These are phyloP conservation scores for Pseudobourletiella spinata DNA, from an alignment of 1,140 invertebrate genomes.

Conservation along the genomic window DNA sequence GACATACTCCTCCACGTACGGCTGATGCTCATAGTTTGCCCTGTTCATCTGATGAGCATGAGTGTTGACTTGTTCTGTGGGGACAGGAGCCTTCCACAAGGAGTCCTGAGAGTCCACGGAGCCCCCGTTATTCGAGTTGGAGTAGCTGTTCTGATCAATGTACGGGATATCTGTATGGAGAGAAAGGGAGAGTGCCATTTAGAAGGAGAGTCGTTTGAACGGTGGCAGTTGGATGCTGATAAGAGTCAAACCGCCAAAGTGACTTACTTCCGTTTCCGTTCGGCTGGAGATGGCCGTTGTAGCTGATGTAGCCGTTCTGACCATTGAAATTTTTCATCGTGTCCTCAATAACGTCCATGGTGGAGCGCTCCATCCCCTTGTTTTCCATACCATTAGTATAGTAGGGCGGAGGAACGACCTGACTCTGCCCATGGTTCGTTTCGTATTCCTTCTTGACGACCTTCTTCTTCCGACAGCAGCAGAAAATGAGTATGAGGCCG, in stretches of 20 bases:
- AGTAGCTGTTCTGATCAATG: constrained; percentile 76
- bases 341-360: constrained; percentile 70
- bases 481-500: constrained; percentile 69
- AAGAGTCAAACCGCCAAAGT: too few species aligned
- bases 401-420: constrained; percentile 74
- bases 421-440: constrained; percentile 68
- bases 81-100: constrained; percentile 78
- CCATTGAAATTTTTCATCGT: constrained; percentile 66
- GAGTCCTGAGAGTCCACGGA: constrained; percentile 89
- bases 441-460: constrained; percentile 72
- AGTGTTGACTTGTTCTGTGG: constrained; percentile 8
- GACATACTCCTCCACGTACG: constrained; percentile 43
- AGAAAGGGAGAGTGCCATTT: too few species aligned
- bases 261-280: constrained; percentile 36
- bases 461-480: constrained; percentile 75
- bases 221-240: too few species aligned
- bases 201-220: too few species aligned
- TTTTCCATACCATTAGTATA: constrained; percentile 76
- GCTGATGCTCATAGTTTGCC: constrained; percentile 33
- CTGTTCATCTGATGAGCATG: constrained; percentile 23
- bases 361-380: constrained; percentile 76
- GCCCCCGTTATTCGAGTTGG: constrained; percentile 82
- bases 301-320: constrained; percentile 75
- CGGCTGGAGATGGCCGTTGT: constrained; percentile 42
- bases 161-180: constrained; percentile 58